Evolutionary conservation across 1,140 invertebrate species (phyloP).

Genomic region (Thaumetopoea pityocampa): DNA sequence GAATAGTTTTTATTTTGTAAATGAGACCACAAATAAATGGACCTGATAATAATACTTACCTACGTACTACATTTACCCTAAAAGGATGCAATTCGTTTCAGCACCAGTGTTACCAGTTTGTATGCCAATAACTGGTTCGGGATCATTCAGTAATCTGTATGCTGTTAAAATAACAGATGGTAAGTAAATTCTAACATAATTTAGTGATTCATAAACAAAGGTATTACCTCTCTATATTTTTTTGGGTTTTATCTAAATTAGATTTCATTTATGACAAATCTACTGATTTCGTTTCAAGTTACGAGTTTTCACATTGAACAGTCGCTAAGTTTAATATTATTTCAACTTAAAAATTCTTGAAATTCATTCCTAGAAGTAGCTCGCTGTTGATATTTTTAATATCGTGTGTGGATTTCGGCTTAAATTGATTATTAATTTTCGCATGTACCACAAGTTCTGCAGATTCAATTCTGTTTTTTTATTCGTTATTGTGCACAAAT

Average conservation of each 20-base stretch:
- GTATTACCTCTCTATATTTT: no score
- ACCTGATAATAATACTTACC: background rate
- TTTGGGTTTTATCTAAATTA: no score
- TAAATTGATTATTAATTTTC: background rate
- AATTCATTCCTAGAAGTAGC: background rate
- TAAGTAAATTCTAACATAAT: slow-evolving; percentile 21
- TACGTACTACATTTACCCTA: background rate
- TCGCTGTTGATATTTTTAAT: no score
- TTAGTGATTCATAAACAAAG: no score
- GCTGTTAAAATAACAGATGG: slow-evolving; percentile 42
- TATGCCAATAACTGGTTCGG: slow-evolving; percentile 31
- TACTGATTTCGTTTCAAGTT: no score
- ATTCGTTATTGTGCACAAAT: no score
- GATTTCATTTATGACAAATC: no score
- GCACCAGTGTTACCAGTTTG: slow-evolving; percentile 40
- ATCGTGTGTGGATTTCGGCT: no score
- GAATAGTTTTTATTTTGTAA: background rate
- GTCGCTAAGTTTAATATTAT: background rate
- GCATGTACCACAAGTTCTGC: no score
- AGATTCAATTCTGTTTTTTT: no score
- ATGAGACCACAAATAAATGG: background rate
- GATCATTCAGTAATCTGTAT: slow-evolving; percentile 29
- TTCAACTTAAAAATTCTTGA: background rate
- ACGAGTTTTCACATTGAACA: no score
- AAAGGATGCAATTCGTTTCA: no score